phyloP scores from a whole-genome alignment of 1,140 invertebrate species.

The Megalopta genalis region DNA sequence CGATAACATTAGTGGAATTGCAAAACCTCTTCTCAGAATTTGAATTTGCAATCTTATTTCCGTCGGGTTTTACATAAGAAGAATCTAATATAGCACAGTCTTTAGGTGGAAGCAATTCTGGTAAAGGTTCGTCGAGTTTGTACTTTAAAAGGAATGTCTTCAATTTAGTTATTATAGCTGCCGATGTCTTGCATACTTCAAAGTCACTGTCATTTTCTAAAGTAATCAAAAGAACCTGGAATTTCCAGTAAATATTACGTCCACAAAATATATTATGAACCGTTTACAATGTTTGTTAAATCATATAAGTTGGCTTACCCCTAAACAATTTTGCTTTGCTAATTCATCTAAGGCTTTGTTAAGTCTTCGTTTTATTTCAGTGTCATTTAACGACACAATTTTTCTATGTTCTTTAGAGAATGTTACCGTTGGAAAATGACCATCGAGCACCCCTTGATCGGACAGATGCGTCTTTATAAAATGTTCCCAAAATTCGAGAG shows the following conservation, averaged over 20 bases:
- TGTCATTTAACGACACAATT: conserved; percentile 86
- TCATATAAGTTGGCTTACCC: conserved; percentile 72
- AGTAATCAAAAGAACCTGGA: conserved; percentile 81
- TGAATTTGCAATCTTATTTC: conserved; percentile 41
- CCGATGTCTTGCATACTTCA: conserved; percentile 84
- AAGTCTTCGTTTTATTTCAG: conserved; percentile 84
- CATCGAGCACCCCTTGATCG: conserved; percentile 90
- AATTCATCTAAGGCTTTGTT: conserved; percentile 85
- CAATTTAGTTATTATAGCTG: conserved; percentile 82
- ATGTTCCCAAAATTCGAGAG: conserved; percentile 86
- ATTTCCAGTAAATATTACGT: neutral
- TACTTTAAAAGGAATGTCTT: conserved; percentile 82
- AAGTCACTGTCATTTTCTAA: conserved; percentile 86
- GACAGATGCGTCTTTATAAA: conserved; percentile 84
- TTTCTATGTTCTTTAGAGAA: conserved; percentile 89
- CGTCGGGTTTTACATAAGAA: conserved; percentile 64
- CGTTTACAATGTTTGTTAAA: neutral
- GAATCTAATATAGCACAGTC: conserved; percentile 71
- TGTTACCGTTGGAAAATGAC: conserved; percentile 86
- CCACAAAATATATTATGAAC: neutral
- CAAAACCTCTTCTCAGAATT: conserved; percentile 44
- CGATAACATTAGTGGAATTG: conserved; percentile 70
- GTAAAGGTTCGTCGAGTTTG: conserved; percentile 77
- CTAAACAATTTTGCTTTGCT: conserved; percentile 84
- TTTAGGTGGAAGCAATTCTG: conserved; percentile 72